Evolutionary conservation across 2,113 vertebrate species (phyloP), one percentile per base, ranked within the genome.

Genomic region (Mungos mungo): DNA sequence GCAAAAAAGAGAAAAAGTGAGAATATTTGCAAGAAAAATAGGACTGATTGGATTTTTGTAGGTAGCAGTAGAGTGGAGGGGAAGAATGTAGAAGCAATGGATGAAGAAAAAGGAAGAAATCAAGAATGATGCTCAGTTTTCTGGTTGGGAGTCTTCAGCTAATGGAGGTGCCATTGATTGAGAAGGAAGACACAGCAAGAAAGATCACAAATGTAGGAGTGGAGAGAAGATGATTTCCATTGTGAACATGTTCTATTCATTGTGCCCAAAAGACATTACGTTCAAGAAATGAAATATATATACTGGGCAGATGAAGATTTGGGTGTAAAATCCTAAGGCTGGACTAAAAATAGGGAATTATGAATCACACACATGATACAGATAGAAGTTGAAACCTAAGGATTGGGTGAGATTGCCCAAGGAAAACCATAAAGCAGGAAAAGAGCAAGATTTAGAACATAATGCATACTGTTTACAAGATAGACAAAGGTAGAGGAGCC

Each of bases 21-120:
- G 33, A 33, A 38, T 54, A 89, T 92, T 94, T 95, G 19, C n/a
- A 76, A 80, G 54, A 74, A 88, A 96, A 92, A 82, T 18, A 23
- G 31, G 13, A 68, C 13, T 68, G 29, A 52, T 11, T 81, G 45
- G 35, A 33, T 86, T 92, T 96, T 69, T 54, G 41, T 65, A 65
- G 25, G 65, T 66, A 13, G 19, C 27, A 35, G 8, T 88, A 16
- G 5, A 31, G 4, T 77, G 6, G 27, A 68, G 81, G 31, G 57
- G 41, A 16, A 45, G 74, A 54, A 86, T 0, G 2, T 9, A 13
- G 29, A 45, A 38, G 21, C 3, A 33, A n/a, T 27, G 89, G 74
- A 33, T 63, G 38, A 89, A 88, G 57, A 77, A 38, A 92, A 89
- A 63, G 45, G 72, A 23, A 82, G 50, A 77, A 68, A 85, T 54